phyloP scores from a whole-genome alignment of 2,797 vertebrate species.

The Urosaurus nigricauda region DNA sequence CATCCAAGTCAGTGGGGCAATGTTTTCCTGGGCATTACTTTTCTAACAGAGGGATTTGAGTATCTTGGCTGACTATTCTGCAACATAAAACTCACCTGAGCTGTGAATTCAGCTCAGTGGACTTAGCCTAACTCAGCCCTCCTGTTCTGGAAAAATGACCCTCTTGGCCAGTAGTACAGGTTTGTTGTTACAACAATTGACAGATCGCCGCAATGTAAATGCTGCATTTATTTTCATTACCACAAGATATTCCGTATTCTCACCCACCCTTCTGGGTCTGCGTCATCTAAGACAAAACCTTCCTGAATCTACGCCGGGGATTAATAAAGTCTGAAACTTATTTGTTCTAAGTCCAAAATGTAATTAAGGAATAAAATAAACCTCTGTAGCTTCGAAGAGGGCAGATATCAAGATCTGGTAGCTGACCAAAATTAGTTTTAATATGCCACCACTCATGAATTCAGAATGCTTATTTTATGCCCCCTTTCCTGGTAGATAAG shows the following conservation, averaged over 20 bases:
- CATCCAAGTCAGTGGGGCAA: too few relatives aligned
- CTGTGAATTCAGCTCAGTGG: neutral
- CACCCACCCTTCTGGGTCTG: accelerated
- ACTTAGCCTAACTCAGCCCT: neutral
- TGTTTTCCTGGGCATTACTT: too few relatives aligned
- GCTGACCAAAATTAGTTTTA: constrained; percentile 11
- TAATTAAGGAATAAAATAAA: neutral
- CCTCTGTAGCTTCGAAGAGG: neutral
- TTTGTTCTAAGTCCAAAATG: neutral
- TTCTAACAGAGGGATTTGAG: too few relatives aligned
- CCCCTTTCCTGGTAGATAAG: constrained; percentile 55
- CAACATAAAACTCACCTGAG: neutral
- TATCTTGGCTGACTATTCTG: neutral
- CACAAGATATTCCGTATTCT: too few relatives aligned
- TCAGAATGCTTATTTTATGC: constrained; percentile 49
- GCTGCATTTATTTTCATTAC: neutral
- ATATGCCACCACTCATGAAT: constrained; percentile 10
- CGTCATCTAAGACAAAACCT: accelerated
- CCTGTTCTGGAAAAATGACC: neutral
- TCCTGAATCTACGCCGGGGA: neutral
- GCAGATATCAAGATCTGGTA: accelerated
- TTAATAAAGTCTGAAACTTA: neutral
- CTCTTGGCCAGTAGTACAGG: neutral
- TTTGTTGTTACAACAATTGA: neutral
- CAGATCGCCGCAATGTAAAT: neutral